phyloP scores from a whole-genome alignment of 2,888 invertebrate genomes.

The Vandiemenella viatica region DNA sequence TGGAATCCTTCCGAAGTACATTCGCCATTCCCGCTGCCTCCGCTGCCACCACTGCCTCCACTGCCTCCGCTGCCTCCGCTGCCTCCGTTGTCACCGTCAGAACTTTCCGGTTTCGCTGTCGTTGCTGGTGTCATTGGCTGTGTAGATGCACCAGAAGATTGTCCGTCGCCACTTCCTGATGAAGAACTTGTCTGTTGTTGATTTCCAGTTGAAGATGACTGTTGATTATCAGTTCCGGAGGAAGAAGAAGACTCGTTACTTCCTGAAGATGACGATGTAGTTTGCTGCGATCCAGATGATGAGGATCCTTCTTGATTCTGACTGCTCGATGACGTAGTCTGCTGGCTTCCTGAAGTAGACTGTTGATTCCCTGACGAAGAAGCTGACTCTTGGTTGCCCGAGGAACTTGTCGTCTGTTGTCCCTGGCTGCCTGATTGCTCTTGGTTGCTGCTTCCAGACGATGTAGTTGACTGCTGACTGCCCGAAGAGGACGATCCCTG shows the following conservation, averaged over 20 bases:
- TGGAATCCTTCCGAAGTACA: conserved; percentile 47
- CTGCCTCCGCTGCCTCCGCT: not conserved
- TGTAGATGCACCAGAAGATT: not conserved
- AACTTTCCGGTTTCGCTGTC: not conserved
- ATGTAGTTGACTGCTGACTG: not conserved
- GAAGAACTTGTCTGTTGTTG: not conserved
- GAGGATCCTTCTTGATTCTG: not conserved
- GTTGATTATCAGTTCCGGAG: not conserved
- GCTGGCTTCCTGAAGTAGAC: not conserved
- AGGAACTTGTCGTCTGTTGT: not conserved
- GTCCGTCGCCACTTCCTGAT: not conserved
- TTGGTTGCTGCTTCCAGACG: not conserved
- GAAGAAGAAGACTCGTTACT: not conserved
- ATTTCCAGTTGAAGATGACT: not conserved
- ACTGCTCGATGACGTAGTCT: not conserved
- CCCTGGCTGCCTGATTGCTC: not conserved
- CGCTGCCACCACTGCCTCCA: not conserved
- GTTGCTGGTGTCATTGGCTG: not conserved
- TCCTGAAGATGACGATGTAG: not conserved
- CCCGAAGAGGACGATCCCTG: not conserved
- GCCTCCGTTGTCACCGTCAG: too few relatives aligned
- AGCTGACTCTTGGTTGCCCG: not conserved
- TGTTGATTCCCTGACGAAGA: not conserved
- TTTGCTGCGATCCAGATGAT: not conserved
- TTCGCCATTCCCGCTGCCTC: conserved; percentile 11